Evolutionary conservation across 1,140 invertebrate species (phyloP).

Genomic region (Rhopalosiphum padi): DNA sequence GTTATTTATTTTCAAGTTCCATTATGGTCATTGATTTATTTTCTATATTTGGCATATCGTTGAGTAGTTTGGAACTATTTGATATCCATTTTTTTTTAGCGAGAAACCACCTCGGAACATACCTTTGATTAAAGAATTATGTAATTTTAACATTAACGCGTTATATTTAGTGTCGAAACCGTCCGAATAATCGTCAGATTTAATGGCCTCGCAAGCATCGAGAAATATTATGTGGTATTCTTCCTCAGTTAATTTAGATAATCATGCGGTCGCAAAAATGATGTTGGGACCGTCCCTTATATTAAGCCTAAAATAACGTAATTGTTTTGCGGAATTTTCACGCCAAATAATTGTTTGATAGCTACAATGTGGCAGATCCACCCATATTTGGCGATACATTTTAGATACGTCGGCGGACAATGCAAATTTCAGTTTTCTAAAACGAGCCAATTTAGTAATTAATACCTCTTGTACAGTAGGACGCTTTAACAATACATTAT

Average conservation of each 20-base stretch:
- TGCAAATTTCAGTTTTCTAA: not conserved
- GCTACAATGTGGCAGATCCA: too few species aligned
- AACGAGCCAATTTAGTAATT: not conserved
- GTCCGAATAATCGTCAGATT: not conserved
- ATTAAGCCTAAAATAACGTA: not conserved
- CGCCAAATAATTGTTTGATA: too few species aligned
- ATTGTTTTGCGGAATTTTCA: not conserved
- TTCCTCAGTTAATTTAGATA: not conserved
- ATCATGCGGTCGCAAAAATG: not conserved
- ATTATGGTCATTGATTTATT: not conserved
- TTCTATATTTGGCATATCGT: not conserved
- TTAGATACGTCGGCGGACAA: too few species aligned
- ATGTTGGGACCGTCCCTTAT: not conserved
- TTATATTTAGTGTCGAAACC: not conserved
- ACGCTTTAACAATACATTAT: not conserved
- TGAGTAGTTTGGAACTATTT: not conserved
- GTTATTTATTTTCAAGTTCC: not conserved
- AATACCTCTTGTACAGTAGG: not conserved
- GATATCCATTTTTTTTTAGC: not conserved
- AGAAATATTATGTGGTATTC: not conserved
- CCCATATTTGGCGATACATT: too few species aligned
- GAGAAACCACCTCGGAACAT: not conserved
- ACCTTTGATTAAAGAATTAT: not conserved
- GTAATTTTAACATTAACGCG: not conserved
- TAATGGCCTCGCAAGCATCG: not conserved